Base-by-base conservation (phyloP, 2,113 vertebrate species). In the Lampris megalopsis region DNA sequence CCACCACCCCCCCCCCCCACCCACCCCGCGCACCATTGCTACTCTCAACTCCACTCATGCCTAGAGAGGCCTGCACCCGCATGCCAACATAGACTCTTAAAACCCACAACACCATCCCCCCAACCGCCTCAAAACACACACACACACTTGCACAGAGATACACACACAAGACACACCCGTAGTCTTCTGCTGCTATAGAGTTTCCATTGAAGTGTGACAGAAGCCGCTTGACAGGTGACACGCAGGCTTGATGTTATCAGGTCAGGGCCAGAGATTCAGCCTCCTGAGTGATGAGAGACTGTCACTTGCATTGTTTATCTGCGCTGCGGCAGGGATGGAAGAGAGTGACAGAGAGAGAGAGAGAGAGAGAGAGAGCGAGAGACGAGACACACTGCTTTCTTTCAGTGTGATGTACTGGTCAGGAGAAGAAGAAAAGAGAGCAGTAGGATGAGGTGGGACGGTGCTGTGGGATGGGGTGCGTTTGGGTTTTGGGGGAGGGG, bases 141-240 rank as follows among this genome's bases (percentile, higher is more conserved):
- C 63, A 37, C 54, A 75, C 63, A 59, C 49, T 56, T 70, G 65
- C 38, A 5, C 59, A 10, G 52, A 49, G 66, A 90, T 71, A 84
- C 91, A 90, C 93, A 60, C 70, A 70, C 62, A 63, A 52, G 71
- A 71, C 65, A 68, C 43, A 75, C 57, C 48, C 48, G 50, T 10
- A 70, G 72, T 86, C 83, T 83, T 89, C n/a, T n/a, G n/a, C n/a
- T n/a, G 84, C 88, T 90, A 87, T 94, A 92, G 95, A 96, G 95
- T 96, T 98, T 94, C 97, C 96, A 96, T 94, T 97, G 96, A 97
- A 96, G 96, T 98, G 96, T 96, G 97, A 96, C 96, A 96, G 96
- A 95, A 95, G 95, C 95, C 95, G 92, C 90, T 93, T 93, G 95
- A 96, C 95, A 95, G 93, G 93, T 97, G 97, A 97, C 95, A 97